A percentile compares a stretch with the other conserved stretches of the same genome.
phyloP scores from a whole-genome alignment of 2,797 vertebrate species.

The Gymnothorax javanicus region DNA sequence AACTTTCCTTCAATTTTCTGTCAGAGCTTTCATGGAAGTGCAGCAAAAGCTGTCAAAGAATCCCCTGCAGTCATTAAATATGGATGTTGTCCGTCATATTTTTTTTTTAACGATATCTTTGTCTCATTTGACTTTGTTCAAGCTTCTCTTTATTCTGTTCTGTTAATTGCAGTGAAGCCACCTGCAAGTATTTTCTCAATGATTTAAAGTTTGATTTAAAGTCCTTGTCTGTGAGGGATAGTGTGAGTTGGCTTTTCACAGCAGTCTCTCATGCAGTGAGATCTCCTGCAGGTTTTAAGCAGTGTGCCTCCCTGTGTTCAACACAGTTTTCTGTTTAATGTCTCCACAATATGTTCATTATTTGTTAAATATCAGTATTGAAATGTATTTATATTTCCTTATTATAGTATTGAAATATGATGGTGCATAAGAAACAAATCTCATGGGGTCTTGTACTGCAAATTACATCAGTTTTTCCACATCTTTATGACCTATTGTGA shows the following conservation, averaged over 20 bases:
- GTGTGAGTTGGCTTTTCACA: neutral
- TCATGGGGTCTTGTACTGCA: neutral
- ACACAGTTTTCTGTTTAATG: neutral
- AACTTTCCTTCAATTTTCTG: neutral
- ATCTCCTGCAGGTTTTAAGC: neutral
- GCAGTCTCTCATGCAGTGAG: neutral
- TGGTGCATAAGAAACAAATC: neutral
- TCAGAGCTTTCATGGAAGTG: neutral
- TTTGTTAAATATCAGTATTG: neutral
- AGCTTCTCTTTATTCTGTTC: neutral
- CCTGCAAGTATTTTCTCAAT: neutral
- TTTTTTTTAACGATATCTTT: neutral
- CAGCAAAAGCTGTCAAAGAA: neutral
- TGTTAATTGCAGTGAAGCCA: neutral
- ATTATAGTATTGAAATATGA: neutral
- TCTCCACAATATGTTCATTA: neutral
- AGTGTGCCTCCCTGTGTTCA: neutral
- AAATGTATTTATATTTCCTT: neutral
- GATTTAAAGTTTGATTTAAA: neutral
- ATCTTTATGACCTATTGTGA: neutral
- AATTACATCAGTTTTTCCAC: neutral
- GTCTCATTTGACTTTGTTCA: neutral
- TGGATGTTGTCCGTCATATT: neutral
- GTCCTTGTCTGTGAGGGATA: neutral
- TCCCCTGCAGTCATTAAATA: neutral